phyloP scores from a whole-genome alignment of 2,888 invertebrate genomes.

The Catotricha subobsoleta region DNA sequence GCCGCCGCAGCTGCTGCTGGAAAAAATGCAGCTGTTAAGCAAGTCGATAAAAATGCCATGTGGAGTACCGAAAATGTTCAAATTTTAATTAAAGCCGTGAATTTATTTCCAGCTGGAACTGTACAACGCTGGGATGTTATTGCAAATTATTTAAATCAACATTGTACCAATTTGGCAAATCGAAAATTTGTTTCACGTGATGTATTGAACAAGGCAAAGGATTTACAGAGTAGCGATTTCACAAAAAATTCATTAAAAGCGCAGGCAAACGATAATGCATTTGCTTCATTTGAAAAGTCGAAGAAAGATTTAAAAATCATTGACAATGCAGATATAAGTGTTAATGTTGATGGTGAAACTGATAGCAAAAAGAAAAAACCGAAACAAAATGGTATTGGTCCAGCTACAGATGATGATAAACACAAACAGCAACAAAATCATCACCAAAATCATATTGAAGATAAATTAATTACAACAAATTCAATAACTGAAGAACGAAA shows the following conservation, averaged over 20 bases:
- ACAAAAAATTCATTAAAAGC: slow-evolving; percentile 69
- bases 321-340: slow-evolving; percentile 54
- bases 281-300: slow-evolving; percentile 75
- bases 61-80: slow-evolving; percentile 82
- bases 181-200: slow-evolving; percentile 68
- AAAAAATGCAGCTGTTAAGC: slow-evolving; percentile 8
- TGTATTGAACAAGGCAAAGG: slow-evolving; percentile 88
- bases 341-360: slow-evolving; percentile 23
- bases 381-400: slow-evolving; percentile 8
- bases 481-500: neutral
- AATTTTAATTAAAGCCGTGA: slow-evolving; percentile 88
- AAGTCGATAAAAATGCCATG: slow-evolving; percentile 19
- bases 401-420: too few relatives aligned
- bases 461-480: too few relatives aligned
- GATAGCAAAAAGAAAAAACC: slow-evolving; percentile 12
- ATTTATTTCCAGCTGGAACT: slow-evolving; percentile 94
- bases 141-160: slow-evolving; percentile 87
- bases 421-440: neutral
- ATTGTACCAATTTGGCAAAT: slow-evolving; percentile 35
- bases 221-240: slow-evolving; percentile 75
- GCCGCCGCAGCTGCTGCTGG: slow-evolving; percentile 6
- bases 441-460: neutral
- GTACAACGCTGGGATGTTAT: slow-evolving; percentile 88
- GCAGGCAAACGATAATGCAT: slow-evolving; percentile 81
- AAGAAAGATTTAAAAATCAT: slow-evolving; percentile 45